Conservation (phyloP, 2,888 invertebrate genomes). For the Smittia sp. region DNA sequence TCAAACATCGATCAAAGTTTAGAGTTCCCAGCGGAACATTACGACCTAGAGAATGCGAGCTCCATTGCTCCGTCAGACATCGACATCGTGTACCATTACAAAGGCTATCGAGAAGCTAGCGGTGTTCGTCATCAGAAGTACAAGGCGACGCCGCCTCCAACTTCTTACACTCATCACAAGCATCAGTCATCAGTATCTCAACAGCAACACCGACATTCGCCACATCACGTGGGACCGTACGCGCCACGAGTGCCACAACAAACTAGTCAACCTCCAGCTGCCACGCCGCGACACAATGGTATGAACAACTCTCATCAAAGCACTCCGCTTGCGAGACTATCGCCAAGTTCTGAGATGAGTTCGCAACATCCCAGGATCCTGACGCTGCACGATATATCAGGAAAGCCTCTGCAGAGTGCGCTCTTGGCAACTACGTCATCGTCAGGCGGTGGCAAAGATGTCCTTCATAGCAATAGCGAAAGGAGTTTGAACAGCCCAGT, state of each 20-base stretch:
- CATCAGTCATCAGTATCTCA: slow-evolving; percentile 64
- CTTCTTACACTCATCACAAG: slow-evolving; percentile 73
- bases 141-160: slow-evolving; percentile 78
- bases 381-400: slow-evolving; percentile 91
- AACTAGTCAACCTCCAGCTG: slow-evolving; percentile 65
- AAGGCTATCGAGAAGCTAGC: slow-evolving; percentile 82
- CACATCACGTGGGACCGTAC: slow-evolving; percentile 71
- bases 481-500: slow-evolving; percentile 88
- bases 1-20: slow-evolving; percentile 71
- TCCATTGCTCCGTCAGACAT: slow-evolving; percentile 97
- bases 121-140: slow-evolving; percentile 72
- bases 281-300: slow-evolving; percentile 62
- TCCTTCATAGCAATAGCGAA: slow-evolving; percentile 87
- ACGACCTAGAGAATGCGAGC: slow-evolving; percentile 95
- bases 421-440: slow-evolving; percentile 85
- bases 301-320: slow-evolving; percentile 88
- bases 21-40: slow-evolving; percentile 86
- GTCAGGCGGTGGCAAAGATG: slow-evolving; percentile 84
- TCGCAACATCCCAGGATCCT: slow-evolving; percentile 87
- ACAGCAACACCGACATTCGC: slow-evolving; percentile 74
- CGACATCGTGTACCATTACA: slow-evolving; percentile 94
- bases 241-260: slow-evolving; percentile 72
- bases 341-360: slow-evolving; percentile 89
- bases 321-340: slow-evolving; percentile 83
- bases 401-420: slow-evolving; percentile 86